These are phyloP conservation scores for Clarias fuscus DNA, from an alignment of 2,797 vertebrate species.

Conservation along the genomic window DNA sequence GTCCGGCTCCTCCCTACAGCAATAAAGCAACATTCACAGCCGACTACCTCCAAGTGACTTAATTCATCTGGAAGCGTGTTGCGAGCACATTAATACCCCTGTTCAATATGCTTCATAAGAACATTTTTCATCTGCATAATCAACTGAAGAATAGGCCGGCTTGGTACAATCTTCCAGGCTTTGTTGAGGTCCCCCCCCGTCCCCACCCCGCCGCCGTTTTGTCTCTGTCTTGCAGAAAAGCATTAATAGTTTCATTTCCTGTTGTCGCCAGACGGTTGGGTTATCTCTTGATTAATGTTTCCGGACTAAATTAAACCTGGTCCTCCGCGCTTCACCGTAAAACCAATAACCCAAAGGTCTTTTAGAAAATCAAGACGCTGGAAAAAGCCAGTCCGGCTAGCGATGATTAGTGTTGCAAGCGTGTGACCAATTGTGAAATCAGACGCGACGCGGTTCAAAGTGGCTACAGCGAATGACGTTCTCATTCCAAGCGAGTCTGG, in stretches of 20 bases:
- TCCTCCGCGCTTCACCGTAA: conserved; percentile 16
- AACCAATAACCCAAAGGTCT: conserved; percentile 38
- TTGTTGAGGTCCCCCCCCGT: background rate
- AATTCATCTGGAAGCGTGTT: conserved; percentile 45
- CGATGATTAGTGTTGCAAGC: conserved; percentile 37
- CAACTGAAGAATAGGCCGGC: conserved; percentile 40
- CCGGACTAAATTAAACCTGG: conserved; percentile 42
- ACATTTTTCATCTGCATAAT: conserved; percentile 58
- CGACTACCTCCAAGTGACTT: conserved; percentile 43
- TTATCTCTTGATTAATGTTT: conserved; percentile 55
- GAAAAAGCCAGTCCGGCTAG: conserved; percentile 8
- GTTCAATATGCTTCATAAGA: conserved; percentile 42
- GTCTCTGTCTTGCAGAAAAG: conserved; percentile 29
- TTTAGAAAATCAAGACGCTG: conserved; percentile 27
- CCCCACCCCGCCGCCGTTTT: background rate
- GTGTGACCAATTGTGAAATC: conserved; percentile 46
- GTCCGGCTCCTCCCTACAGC: conserved; percentile 30
- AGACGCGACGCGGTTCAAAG: background rate
- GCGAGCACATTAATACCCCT: conserved; percentile 40
- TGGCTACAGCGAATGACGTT: background rate
- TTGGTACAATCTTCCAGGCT: conserved; percentile 14
- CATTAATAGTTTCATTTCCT: conserved; percentile 52
- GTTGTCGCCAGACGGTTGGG: conserved; percentile 23
- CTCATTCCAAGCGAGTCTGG: conserved; percentile 16
- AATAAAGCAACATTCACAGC: conserved; percentile 43